A percentile compares a stretch with the other conserved stretches of the same genome.
Evolutionary conservation across 64 coral and sea anemone species (phyloP).

Genomic region (Exaiptasia diaphana): DNA sequence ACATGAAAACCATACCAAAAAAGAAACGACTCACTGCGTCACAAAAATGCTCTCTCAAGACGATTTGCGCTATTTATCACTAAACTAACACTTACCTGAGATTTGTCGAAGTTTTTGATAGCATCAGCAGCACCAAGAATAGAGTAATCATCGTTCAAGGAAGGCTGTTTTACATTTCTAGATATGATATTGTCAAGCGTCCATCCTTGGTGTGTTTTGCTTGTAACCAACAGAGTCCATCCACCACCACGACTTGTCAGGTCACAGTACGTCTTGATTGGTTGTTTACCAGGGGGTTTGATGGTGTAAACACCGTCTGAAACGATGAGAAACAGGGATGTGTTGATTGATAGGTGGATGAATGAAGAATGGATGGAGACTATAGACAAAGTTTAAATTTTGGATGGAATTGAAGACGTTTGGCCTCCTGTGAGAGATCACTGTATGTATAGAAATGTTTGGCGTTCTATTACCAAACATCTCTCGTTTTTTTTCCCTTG

Average conservation of each 20-base stretch:
- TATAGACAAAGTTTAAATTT: no score
- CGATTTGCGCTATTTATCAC: background rate
- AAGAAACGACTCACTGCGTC: background rate
- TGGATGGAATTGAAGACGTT: no score
- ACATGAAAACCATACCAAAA: background rate
- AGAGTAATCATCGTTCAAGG: conserved; percentile 48
- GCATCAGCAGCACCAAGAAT: conserved; percentile 67
- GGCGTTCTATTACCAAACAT: no score
- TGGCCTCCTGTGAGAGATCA: no score
- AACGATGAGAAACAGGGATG: background rate
- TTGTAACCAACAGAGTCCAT: conserved; percentile 66
- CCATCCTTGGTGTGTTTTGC: conserved; percentile 52
- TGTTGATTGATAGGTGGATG: no score
- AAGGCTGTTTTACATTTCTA: conserved; percentile 42
- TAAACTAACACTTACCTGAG: conserved; percentile 42
- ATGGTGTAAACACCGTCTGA: conserved; percentile 66
- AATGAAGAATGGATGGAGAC: no score
- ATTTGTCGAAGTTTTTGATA: conserved; percentile 56
- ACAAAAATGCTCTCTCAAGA: no score
- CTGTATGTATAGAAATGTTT: no score
- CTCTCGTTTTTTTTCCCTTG: no score
- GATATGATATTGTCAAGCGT: conserved; percentile 51
- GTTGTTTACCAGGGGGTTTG: conserved; percentile 37
- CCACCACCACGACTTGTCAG: conserved; percentile 45
- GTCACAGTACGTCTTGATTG: conserved; percentile 76